Conservation (phyloP, 2,888 invertebrate genomes). For the Philonicus albiceps region DNA sequence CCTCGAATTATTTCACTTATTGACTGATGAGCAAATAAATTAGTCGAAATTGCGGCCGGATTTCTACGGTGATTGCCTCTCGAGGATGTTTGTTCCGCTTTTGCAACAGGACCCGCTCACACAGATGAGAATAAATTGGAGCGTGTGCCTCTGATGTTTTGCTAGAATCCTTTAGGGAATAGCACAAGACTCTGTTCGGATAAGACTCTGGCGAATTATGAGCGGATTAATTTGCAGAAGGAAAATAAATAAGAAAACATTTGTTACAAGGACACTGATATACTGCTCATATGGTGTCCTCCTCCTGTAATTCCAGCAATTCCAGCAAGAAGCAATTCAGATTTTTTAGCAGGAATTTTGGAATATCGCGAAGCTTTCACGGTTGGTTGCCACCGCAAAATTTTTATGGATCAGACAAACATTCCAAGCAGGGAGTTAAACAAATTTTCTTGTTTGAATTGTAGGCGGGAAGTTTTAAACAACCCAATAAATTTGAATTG, state of each 20-base stretch:
- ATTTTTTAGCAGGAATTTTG: neutral
- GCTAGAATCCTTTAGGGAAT: neutral
- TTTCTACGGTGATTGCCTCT: neutral
- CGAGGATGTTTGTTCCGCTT: neutral
- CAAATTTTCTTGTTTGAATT: neutral
- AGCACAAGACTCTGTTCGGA: neutral
- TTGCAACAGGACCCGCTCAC: neutral
- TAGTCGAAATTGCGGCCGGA: constrained; percentile 1
- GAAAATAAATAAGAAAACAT: neutral
- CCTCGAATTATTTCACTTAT: constrained; percentile 16
- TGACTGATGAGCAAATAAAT: constrained; percentile 7
- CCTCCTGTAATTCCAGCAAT: neutral
- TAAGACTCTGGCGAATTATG: neutral
- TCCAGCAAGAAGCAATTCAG: neutral
- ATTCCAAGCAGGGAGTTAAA: neutral
- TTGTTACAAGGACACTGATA: neutral
- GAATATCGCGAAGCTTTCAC: neutral
- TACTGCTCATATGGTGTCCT: neutral
- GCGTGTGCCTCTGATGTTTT: neutral
- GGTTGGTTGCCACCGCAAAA: neutral
- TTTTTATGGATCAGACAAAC: neutral
- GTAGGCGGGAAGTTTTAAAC: neutral
- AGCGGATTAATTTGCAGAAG: neutral
- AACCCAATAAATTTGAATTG: neutral
- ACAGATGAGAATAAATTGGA: neutral